phyloP scores from a whole-genome alignment of 37 sponge, comb jelly and placozoan genomes.

The Bolinopsis microptera region DNA sequence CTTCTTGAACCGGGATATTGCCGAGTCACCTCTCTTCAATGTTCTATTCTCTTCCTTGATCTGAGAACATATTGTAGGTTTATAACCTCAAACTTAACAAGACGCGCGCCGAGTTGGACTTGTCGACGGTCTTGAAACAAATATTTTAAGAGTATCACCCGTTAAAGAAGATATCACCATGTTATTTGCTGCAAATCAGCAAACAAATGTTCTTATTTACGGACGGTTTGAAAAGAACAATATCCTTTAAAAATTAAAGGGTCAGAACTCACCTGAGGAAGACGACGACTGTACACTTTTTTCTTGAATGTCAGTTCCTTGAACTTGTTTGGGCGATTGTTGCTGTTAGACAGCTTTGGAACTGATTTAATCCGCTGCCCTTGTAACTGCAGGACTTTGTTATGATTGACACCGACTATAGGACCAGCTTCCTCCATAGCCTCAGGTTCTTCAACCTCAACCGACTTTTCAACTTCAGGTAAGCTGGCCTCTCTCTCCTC shows the following conservation, averaged over 20 bases:
- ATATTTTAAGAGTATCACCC: too few relatives aligned
- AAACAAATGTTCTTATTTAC: too few relatives aligned
- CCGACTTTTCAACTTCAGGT: neutral
- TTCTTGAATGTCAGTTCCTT: slow-evolving; percentile 46
- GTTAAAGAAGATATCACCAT: too few relatives aligned
- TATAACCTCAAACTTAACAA: too few relatives aligned
- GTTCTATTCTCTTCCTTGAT: slow-evolving; percentile 32
- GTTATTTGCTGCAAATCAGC: too few relatives aligned
- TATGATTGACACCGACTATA: neutral
- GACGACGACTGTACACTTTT: slow-evolving; percentile 9
- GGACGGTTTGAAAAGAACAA: too few relatives aligned
- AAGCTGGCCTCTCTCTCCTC: neutral
- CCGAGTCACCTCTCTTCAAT: neutral
- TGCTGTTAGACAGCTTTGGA: slow-evolving; percentile 31
- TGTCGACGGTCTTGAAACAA: too few relatives aligned
- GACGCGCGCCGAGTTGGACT: too few relatives aligned
- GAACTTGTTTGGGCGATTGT: slow-evolving; percentile 41
- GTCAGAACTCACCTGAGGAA: slow-evolving; percentile 36
- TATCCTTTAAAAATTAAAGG: neutral
- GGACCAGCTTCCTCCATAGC: neutral
- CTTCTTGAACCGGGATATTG: slow-evolving; percentile 10
- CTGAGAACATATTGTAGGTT: neutral
- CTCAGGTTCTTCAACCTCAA: neutral
- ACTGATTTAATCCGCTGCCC: slow-evolving; percentile 26
- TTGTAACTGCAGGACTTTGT: neutral